These are phyloP conservation scores for Rugalucina vietnamica DNA, from an alignment of 2,888 invertebrate genomes.

Conservation along the genomic window DNA sequence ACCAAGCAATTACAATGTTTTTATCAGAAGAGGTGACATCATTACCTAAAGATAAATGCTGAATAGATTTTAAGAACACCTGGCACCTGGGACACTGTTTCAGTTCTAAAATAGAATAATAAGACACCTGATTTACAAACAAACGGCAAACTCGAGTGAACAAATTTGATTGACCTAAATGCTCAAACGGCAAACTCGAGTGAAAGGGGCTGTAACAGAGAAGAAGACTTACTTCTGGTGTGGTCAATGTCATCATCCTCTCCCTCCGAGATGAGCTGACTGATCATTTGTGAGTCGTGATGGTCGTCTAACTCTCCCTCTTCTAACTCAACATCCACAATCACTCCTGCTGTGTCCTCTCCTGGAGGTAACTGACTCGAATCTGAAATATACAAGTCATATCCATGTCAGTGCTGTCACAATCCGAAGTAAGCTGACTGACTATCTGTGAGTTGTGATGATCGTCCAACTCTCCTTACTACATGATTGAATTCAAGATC, in stretches of 20 bases:
- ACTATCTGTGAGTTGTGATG: slow-evolving; percentile 84
- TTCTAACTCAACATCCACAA: slow-evolving; percentile 80
- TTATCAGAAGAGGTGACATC: too few relatives aligned
- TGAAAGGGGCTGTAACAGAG: too few relatives aligned
- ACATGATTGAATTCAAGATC: slow-evolving; percentile 76
- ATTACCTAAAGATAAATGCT: too few relatives aligned
- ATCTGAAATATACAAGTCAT: slow-evolving; percentile 57
- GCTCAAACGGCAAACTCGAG: too few relatives aligned
- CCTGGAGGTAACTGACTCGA: slow-evolving; percentile 36
- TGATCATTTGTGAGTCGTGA: slow-evolving; percentile 84
- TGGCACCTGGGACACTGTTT: too few relatives aligned
- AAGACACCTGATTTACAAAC: too few relatives aligned
- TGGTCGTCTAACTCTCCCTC: slow-evolving; percentile 79
- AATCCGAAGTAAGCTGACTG: slow-evolving; percentile 82
- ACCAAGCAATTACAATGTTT: too few relatives aligned
- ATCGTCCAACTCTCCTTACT: slow-evolving; percentile 78
- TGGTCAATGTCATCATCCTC: slow-evolving; percentile 78
- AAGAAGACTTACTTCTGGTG: slow-evolving; percentile 64
- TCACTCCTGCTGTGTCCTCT: slow-evolving; percentile 66
- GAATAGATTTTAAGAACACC: too few relatives aligned
- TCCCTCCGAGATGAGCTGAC: slow-evolving; percentile 82
- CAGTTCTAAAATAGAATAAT: too few relatives aligned
- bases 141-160: too few relatives aligned
- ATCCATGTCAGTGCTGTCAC: slow-evolving; percentile 77
- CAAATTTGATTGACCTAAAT: too few relatives aligned